phyloP scores from a whole-genome alignment of 2,888 invertebrate species.

The Xiphydria camelus region DNA sequence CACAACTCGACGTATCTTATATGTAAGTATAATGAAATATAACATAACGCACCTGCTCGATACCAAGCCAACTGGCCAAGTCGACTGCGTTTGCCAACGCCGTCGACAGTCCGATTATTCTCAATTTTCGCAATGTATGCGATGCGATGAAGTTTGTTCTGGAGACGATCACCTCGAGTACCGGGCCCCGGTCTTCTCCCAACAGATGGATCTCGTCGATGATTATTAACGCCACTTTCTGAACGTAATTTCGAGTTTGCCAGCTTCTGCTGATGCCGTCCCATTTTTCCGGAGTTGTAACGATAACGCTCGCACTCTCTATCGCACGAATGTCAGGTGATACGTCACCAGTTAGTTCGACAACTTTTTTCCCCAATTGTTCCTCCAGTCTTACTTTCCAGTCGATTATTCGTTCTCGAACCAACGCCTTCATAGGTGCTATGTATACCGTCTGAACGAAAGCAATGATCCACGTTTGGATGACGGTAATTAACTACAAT shows the following conservation, averaged over 20 bases:
- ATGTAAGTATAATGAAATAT: slow-evolving; percentile 1
- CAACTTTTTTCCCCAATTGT: slow-evolving; percentile 77
- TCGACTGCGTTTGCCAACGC: slow-evolving; percentile 97
- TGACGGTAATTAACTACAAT: no score
- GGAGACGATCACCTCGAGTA: slow-evolving; percentile 96
- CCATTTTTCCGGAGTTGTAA: slow-evolving; percentile 99
- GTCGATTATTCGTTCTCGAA: slow-evolving; percentile 93
- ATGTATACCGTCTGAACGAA: slow-evolving; percentile 94
- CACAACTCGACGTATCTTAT: no score
- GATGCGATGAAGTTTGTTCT: slow-evolving; percentile 95
- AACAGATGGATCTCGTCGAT: slow-evolving; percentile 99
- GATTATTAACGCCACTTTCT: slow-evolving; percentile 86
- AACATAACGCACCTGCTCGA: slow-evolving; percentile 60
- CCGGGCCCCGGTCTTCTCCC: slow-evolving; percentile 87
- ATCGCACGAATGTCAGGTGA: slow-evolving; percentile 87
- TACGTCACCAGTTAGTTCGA: slow-evolving; percentile 94
- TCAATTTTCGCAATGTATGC: slow-evolving; percentile 78
- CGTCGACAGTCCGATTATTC: slow-evolving; percentile 95
- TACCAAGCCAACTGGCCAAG: slow-evolving; percentile 94
- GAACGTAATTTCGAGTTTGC: slow-evolving; percentile 95
- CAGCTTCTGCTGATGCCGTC: slow-evolving; percentile 98
- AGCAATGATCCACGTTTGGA: slow-evolving; percentile 33
- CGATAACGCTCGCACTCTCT: slow-evolving; percentile 84
- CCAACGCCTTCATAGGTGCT: slow-evolving; percentile 96
- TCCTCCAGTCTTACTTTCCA: slow-evolving; percentile 84